These are phyloP conservation scores for Apis laboriosa DNA, from an alignment of 1,140 invertebrate species.

Conservation along the genomic window DNA sequence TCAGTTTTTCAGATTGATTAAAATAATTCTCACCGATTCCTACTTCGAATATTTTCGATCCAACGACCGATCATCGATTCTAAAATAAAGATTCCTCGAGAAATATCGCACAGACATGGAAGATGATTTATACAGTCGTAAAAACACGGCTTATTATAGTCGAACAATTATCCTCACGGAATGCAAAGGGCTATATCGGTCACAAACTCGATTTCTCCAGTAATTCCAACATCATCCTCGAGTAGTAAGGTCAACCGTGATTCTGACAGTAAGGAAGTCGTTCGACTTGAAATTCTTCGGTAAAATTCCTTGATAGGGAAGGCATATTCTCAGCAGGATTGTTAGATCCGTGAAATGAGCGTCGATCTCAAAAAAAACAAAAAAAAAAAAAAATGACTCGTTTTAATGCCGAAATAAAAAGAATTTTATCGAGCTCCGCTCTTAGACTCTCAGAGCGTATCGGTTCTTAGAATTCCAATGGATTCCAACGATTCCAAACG, in stretches of 20 bases:
- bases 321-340: background rate
- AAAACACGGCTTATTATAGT: background rate
- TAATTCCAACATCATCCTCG: background rate
- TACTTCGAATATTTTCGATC: background rate
- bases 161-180: background rate
- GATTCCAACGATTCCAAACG: conserved; percentile 25
- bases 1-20: background rate
- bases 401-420: background rate
- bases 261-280: conserved; percentile 38
- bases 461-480: background rate
- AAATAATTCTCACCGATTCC: too few species aligned
- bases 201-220: background rate
- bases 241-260: background rate
- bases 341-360: background rate
- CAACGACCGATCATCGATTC: background rate
- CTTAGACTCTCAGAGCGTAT: background rate
- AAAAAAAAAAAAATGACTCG: background rate
- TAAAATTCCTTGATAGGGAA: conserved; percentile 13
- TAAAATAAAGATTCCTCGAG: background rate
- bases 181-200: conserved; percentile 2
- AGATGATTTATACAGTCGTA: background rate
- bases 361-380: background rate
- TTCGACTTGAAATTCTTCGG: conserved; percentile 9
- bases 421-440: background rate
- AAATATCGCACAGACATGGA: too few species aligned